Percentiles rank a stretch among this genome's conserved stretches.
Evolutionary conservation across 2,888 invertebrate genomes (phyloP).

Genomic region (Caenorhabditis macrosperma): DNA sequence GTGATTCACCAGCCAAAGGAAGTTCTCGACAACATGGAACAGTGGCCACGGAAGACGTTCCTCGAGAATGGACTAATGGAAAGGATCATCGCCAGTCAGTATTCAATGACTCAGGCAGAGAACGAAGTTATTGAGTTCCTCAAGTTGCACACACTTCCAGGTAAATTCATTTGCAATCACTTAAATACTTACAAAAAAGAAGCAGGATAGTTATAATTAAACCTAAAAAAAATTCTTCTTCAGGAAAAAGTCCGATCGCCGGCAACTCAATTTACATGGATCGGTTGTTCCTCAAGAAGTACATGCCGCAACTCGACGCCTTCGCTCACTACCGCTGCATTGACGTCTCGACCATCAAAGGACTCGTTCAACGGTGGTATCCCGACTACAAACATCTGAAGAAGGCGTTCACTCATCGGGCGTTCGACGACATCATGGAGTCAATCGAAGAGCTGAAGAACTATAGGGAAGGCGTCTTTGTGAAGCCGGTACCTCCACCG

Average conservation of each 20-base stretch:
- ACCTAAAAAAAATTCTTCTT: neutral
- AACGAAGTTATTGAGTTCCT: conserved; percentile 56
- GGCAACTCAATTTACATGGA: conserved; percentile 76
- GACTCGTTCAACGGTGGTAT: conserved; percentile 84
- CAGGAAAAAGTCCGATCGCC: conserved; percentile 70
- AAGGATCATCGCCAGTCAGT: conserved; percentile 82
- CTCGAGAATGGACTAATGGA: conserved; percentile 89
- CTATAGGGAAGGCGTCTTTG: conserved; percentile 86
- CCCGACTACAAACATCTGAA: conserved; percentile 81
- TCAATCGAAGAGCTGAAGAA: conserved; percentile 86
- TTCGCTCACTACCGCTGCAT: conserved; percentile 93
- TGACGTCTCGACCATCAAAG: conserved; percentile 91
- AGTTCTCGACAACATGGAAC: conserved; percentile 87
- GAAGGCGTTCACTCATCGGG: conserved; percentile 81
- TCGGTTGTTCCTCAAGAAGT: conserved; percentile 82
- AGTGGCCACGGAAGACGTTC: conserved; percentile 90
- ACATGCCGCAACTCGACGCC: conserved; percentile 88
- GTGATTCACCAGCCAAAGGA: conserved; percentile 88
- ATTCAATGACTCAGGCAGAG: conserved; percentile 61
- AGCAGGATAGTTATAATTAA: too few relatives aligned
- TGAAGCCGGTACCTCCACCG: conserved; percentile 5
- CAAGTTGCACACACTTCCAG: conserved; percentile 41
- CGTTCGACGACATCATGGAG: conserved; percentile 86
- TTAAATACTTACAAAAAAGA: neutral
- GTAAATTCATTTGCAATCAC: neutral